Evolutionary conservation across 1,140 invertebrate genomes (phyloP).

Genomic region (Zaprionus ghesquierei): DNA sequence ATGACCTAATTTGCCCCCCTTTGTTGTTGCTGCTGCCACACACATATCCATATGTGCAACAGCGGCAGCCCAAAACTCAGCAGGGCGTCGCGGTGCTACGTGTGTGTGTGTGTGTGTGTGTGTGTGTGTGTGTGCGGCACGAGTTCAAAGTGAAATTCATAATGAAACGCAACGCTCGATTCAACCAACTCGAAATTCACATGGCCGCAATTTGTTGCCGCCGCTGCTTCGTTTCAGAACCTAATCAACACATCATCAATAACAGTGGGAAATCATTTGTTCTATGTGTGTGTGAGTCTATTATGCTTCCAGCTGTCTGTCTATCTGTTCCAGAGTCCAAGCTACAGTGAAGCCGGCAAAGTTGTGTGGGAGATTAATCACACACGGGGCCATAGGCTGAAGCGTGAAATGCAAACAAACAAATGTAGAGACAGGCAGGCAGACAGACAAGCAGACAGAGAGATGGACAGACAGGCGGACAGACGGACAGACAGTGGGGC

Average conservation of each 20-base stretch:
- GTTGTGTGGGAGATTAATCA: constrained; percentile 67
- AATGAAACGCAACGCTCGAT: constrained; percentile 54
- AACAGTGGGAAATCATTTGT: constrained; percentile 77
- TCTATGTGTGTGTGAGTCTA: constrained; percentile 23
- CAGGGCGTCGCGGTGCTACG: constrained; percentile 20
- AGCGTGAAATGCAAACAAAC: constrained; percentile 74
- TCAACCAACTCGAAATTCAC: constrained; percentile 56
- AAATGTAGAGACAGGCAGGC: constrained; percentile 24
- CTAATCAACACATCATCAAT: constrained; percentile 82
- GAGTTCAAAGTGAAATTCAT: constrained; percentile 76
- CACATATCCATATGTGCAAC: constrained; percentile 23
- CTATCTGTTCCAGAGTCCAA: constrained; percentile 13
- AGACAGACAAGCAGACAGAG: constrained; percentile 4
- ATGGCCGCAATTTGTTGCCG: constrained; percentile 70
- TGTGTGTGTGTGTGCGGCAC: constrained; percentile 45
- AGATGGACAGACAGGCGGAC: not conserved
- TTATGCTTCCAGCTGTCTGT: constrained; percentile 2
- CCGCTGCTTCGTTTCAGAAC: constrained; percentile 59
- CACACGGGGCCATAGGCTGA: constrained; percentile 51
- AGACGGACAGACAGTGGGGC: constrained; percentile 11
- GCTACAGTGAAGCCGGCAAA: constrained; percentile 36
- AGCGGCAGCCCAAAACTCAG: constrained; percentile 12
- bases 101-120: not conserved
- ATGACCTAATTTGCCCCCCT: constrained; percentile 62
- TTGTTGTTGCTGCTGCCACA: constrained; percentile 14